phyloP scores from a whole-genome alignment of 1,140 invertebrate genomes.

The Paralvinella palmiformis region DNA sequence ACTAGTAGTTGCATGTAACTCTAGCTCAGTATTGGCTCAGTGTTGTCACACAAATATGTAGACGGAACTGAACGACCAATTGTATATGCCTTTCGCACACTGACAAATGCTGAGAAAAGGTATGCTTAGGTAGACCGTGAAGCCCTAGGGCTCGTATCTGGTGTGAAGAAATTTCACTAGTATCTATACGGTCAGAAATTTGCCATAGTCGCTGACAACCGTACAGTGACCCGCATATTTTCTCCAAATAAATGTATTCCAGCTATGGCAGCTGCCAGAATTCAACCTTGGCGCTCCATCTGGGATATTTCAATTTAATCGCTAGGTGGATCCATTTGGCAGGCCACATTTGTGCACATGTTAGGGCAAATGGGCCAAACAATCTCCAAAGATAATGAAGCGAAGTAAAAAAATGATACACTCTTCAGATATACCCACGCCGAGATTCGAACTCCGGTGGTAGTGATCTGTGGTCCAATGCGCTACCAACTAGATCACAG shows the following conservation, averaged over 20 bases:
- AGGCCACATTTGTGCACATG: no score
- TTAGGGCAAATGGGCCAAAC: no score
- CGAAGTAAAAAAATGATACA: no score
- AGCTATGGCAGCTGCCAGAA: conserved; percentile 29
- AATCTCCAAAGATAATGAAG: no score
- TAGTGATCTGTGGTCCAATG: no score
- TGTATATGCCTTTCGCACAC: conserved; percentile 47
- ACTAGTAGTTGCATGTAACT: conserved; percentile 31
- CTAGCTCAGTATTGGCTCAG: conserved; percentile 40
- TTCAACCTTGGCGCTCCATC: no score
- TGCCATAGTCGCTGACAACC: conserved; percentile 50
- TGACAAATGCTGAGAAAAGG: conserved; percentile 49
- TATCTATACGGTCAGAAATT: conserved; percentile 51
- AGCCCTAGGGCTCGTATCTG: conserved; percentile 51
- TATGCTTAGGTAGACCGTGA: conserved; percentile 57
- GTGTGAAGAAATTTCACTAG: conserved; percentile 52
- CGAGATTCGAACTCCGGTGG: no score
- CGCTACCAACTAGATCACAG: no score
- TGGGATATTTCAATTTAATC: no score
- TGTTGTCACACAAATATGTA: conserved; percentile 28
- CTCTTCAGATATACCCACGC: no score
- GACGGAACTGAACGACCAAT: no score
- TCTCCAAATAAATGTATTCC: conserved; percentile 37
- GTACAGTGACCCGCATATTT: conserved; percentile 48
- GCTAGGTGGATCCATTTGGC: no score